Evolutionary conservation across 1,140 invertebrate genomes (phyloP).

Genomic region (Leptinotarsa lineolata): DNA sequence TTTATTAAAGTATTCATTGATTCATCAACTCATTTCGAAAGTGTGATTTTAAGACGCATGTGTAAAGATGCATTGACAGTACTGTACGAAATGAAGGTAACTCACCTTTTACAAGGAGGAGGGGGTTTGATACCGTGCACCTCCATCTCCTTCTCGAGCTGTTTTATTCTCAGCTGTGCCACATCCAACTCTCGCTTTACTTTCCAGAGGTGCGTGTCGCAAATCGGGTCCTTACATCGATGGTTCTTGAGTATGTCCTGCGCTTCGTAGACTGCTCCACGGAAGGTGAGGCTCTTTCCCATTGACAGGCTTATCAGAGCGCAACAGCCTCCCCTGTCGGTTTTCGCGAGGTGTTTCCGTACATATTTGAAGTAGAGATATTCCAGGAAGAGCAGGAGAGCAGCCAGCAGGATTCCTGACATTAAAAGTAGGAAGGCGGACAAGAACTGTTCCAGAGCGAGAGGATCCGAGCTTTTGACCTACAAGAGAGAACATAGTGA

Average conservation of each 20-base stretch:
- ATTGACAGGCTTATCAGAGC: constrained; percentile 85
- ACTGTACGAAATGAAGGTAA: not conserved
- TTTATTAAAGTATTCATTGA: too few species aligned
- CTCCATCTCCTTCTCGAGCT: constrained; percentile 83
- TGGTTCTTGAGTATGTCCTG: constrained; percentile 66
- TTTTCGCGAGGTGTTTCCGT: constrained; percentile 84
- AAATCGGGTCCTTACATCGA: constrained; percentile 77
- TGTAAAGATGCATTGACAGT: too few species aligned
- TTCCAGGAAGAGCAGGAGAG: constrained; percentile 84
- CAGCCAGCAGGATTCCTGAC: constrained; percentile 87
- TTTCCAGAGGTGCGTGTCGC: constrained; percentile 84
- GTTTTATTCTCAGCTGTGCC: constrained; percentile 78
- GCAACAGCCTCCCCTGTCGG: constrained; percentile 86
- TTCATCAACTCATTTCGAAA: too few species aligned
- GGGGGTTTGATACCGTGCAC: constrained; percentile 77
- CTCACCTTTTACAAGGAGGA: constrained; percentile 57
- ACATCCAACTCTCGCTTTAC: constrained; percentile 87
- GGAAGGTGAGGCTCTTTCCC: constrained; percentile 59
- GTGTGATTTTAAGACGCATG: too few species aligned
- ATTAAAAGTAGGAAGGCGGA: constrained; percentile 95
- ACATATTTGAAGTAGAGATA: constrained; percentile 93
- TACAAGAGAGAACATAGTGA: too few species aligned
- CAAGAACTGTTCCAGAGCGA: constrained; percentile 96
- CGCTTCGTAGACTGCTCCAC: constrained; percentile 82
- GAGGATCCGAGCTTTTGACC: constrained; percentile 85